These are phyloP conservation scores for Chrysotoxum bicinctum DNA, from an alignment of 2,888 invertebrate genomes.

Conservation along the genomic window DNA sequence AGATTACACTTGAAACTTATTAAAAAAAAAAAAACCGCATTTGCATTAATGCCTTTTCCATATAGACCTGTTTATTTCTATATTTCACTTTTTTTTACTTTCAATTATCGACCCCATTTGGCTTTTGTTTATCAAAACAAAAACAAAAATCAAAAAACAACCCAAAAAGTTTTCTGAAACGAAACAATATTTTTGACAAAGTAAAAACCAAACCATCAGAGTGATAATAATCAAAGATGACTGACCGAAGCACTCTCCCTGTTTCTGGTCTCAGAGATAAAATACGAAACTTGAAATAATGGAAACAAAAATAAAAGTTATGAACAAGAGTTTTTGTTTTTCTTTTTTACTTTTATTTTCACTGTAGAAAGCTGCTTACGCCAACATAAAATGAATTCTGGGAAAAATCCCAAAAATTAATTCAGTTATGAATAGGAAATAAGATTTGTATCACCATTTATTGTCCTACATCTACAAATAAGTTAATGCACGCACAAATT, in stretches of 20 bases:
- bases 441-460: conserved; percentile 47
- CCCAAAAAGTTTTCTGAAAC: background rate
- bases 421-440: conserved; percentile 45
- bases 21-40: background rate
- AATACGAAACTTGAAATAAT: background rate
- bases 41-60: background rate
- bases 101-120: conserved; percentile 20
- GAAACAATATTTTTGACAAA: conserved; percentile 7
- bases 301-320: background rate
- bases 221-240: conserved; percentile 28
- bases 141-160: background rate
- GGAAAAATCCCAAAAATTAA: conserved; percentile 29
- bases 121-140: background rate
- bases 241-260: conserved; percentile 1
- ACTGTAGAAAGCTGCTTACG: conserved; percentile 31
- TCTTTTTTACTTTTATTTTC: background rate
- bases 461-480: conserved; percentile 25
- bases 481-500: background rate
- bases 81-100: background rate
- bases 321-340: background rate
- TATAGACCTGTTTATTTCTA: background rate
- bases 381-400: conserved; percentile 12
- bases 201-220: background rate
- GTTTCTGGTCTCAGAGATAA: background rate
- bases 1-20: background rate